Conservation (phyloP, 2,113 vertebrate species). For the Mirounga angustirostris region DNA sequence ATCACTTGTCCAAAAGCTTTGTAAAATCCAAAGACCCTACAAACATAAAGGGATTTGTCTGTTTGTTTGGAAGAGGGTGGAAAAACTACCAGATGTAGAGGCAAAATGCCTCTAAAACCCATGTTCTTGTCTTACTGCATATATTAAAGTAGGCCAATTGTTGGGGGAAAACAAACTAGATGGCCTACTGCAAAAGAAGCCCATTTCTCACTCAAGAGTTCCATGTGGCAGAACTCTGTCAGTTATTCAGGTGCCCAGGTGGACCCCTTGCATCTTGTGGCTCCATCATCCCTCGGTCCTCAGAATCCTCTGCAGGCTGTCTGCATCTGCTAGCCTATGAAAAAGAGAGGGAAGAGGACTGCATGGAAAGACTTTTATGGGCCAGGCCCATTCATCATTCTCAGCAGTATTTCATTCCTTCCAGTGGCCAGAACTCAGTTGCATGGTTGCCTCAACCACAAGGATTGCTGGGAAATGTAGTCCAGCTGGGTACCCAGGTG, state of each 20-base stretch:
- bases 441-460: neutral
- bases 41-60: neutral
- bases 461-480: constrained; percentile 59
- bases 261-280: neutral
- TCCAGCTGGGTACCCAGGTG: neutral
- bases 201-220: neutral
- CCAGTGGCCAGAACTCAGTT: neutral
- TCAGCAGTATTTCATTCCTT: neutral
- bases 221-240: neutral
- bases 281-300: neutral
- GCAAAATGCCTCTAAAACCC: neutral
- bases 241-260: too few species aligned
- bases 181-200: neutral
- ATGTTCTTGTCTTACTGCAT: neutral
- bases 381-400: neutral
- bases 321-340: neutral
- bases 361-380: too few species aligned
- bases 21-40: neutral
- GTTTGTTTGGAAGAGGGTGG: neutral
- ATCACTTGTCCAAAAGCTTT: neutral
- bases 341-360: neutral
- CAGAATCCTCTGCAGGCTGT: neutral
- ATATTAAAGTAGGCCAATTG: neutral
- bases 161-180: neutral
- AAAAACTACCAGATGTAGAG: neutral